Evolutionary conservation across 2,888 invertebrate species (phyloP).

Genomic region (Geotrupes spiniger): DNA sequence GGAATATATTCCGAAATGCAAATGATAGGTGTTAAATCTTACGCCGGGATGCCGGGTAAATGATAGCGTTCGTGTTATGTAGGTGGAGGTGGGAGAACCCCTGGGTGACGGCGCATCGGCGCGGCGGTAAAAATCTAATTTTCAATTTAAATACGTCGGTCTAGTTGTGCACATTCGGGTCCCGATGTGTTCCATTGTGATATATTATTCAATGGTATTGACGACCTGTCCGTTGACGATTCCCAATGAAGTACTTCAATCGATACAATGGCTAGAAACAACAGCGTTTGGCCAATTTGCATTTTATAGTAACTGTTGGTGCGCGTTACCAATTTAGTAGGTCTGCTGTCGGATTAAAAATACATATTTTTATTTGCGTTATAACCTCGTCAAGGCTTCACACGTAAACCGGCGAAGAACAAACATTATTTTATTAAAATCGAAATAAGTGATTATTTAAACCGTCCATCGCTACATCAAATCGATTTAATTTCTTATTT

Average conservation of each 20-base stretch:
- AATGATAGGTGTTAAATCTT: conserved; percentile 34
- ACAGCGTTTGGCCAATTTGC: too few relatives aligned
- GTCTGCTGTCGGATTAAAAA: too few relatives aligned
- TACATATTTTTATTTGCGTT: too few relatives aligned
- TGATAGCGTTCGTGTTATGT: conserved; percentile 19
- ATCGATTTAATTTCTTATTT: too few relatives aligned
- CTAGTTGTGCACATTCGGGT: conserved; percentile 3
- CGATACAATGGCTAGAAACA: conserved; percentile 9
- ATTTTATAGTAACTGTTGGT: too few relatives aligned
- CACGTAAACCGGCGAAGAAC: too few relatives aligned
- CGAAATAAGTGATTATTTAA: too few relatives aligned
- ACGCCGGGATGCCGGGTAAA: conserved; percentile 24
- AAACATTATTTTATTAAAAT: too few relatives aligned
- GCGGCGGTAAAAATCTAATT: conserved; percentile 28
- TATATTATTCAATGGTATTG: conserved; percentile 22
- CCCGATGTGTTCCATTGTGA: conserved; percentile 7
- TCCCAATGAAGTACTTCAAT: conserved; percentile 19
- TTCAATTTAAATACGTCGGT: conserved; percentile 29
- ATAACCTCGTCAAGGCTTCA: too few relatives aligned
- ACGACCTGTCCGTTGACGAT: conserved; percentile 18
- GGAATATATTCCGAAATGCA: conserved; percentile 35
- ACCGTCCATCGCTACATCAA: too few relatives aligned
- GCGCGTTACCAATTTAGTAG: too few relatives aligned
- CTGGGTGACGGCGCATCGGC: too few relatives aligned
- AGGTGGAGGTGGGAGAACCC: conserved; percentile 20